Base-by-base conservation (phyloP, 1,140 invertebrate genomes). In the Ips nitidus region DNA sequence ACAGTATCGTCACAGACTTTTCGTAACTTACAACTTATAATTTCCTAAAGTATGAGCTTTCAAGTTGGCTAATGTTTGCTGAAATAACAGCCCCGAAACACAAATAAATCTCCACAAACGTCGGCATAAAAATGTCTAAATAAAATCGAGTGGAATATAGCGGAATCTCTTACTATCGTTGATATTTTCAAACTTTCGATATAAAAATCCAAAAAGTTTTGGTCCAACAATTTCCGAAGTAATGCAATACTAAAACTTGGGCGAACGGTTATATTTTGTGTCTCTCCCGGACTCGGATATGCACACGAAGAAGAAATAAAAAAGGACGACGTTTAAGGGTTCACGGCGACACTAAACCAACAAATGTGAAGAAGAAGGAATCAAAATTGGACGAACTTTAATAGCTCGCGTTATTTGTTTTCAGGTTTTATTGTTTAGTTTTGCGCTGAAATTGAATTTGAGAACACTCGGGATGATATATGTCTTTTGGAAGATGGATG, bases 121-220 rank as follows among this genome's bases (percentile, higher is more conserved):
- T 50, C 45, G 45, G n/a, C 38, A 22, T 50, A 50, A 62, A 62
- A 62, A 52, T 52, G 6, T 37, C 7, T 37, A 62, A 62, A 62
- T 52, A 52, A 62, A 62, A 62, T 62, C 45, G 52, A 52, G 4
- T 37, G 52, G 36, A 36, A 38, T 62, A 52, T 47, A 62, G 38
- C 43, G 43, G 39, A 52, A 62, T 47, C 45, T 42, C 41, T 22
- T 22, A 41, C 41, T 36, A 42, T 41, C 57, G 57, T 22, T n/a
- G 45, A 62, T 62, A 62, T 62, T 62, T 62, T 62, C 64, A 70
- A 71, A 67, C 58, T 71, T 47, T 40, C 40, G 43, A 55, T 66
- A 57, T 71, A 71, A 71, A 71, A 71, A 22, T 22, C 65, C 59
- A 60, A 67, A 71, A 71, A 71, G 70, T 71, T 60, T 70, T 60